Percentiles rank a stretch among this genome's conserved stretches.
Conservation (phyloP, 1,140 invertebrate species). For the Bombyx mandarina region DNA sequence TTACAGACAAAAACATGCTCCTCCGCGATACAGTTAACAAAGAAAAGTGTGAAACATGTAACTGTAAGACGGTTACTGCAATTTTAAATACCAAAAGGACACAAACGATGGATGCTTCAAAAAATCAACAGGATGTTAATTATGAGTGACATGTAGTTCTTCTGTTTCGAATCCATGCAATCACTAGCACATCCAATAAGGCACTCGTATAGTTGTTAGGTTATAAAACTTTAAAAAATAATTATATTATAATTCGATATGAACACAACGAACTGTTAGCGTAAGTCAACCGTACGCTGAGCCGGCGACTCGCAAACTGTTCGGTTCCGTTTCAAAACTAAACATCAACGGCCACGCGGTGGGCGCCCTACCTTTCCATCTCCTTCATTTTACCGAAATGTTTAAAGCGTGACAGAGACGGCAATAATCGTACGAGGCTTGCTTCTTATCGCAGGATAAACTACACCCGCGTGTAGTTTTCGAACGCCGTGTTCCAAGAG, state of each 20-base stretch:
- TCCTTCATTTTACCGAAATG: slow-evolving; percentile 44
- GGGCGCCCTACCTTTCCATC: slow-evolving; percentile 56
- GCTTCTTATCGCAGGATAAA: slow-evolving; percentile 63
- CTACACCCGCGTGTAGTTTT: slow-evolving; percentile 51
- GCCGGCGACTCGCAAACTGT: slow-evolving; percentile 69
- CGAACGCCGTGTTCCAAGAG: slow-evolving; percentile 45
- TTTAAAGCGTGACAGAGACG: slow-evolving; percentile 37
- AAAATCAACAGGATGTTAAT: slow-evolving; percentile 48
- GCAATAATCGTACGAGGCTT: slow-evolving; percentile 29
- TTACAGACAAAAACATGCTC: slow-evolving; percentile 54
- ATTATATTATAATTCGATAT: slow-evolving; percentile 50
- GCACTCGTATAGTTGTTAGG: slow-evolving; percentile 46
- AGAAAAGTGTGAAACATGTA: slow-evolving; percentile 32
- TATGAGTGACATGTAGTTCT: slow-evolving; percentile 32
- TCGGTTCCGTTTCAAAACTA: slow-evolving; percentile 50
- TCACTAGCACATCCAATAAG: slow-evolving; percentile 64
- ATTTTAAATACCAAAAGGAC: slow-evolving; percentile 65
- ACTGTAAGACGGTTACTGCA: slow-evolving; percentile 36
- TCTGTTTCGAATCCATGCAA: slow-evolving; percentile 50
- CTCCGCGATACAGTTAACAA: slow-evolving; percentile 47
- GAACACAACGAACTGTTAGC: slow-evolving; percentile 58
- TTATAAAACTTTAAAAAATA: slow-evolving; percentile 39
- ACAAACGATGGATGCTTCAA: slow-evolving; percentile 49
- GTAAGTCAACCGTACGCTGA: slow-evolving; percentile 49
- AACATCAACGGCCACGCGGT: slow-evolving; percentile 61